Base-by-base conservation (phyloP, 2,888 invertebrate genomes). In the Phyto melanocephala region DNA sequence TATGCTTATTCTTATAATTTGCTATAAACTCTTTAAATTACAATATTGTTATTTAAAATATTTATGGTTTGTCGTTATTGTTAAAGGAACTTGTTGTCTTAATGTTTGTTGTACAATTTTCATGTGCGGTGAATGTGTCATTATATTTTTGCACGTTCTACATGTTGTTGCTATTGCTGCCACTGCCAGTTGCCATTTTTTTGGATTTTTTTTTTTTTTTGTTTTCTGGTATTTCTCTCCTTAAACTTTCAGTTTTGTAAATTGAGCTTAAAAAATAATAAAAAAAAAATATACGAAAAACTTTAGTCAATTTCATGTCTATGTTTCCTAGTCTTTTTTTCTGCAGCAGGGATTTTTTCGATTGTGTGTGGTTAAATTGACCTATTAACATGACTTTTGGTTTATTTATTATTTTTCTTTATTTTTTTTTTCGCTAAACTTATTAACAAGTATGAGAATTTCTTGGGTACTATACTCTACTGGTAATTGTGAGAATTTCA, bases 341-440 rank as follows among this genome's bases (percentile, higher is more conserved):
- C 42, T 70, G 50, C 68, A 63, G 67, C 72, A 47, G 67, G 74
- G 15, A 56, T 76, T 42, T 70, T 40, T 20, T 15, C 33, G 60
- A 11, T 80, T 82, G 68, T 71, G 72, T 78, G 72, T 70, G 80
- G 80, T 76, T 83, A 75, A 67, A 80, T 68, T 85, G 84, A 84
- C 84, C 81, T 84, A 85, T 85, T 85, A 81, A 83, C 83, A 82
- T 85, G 81, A 74, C 76, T 76, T 67, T 80, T 76, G 56, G 72
- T 58, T 22, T 37, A 63, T 58, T 22, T 37, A 63, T 63, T 67
- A 33, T 20, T 22, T 37, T 40, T 76, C 20, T 58, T 40, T 3
- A 13, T 4, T 40, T 76, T 33, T 58, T 40, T 3, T n/a, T 4
- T 45, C 17, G 5, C 10, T 56, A 20, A 63, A 45, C 11, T 65